phyloP scores from a whole-genome alignment of 2,888 invertebrate species.

The Phytoseiulus persimilis region DNA sequence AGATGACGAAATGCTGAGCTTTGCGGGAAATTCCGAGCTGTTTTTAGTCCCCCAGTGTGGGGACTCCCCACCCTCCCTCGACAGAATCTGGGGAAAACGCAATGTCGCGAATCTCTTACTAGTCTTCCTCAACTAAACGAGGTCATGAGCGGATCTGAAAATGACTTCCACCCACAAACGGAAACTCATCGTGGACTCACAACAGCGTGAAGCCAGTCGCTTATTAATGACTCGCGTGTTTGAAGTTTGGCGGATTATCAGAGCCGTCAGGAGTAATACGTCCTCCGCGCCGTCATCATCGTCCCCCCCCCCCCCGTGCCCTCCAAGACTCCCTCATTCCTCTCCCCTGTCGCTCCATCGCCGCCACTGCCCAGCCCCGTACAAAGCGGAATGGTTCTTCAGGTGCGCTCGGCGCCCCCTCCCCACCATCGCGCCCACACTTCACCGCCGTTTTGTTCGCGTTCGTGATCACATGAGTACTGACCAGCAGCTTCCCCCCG shows the following conservation, averaged over 20 bases:
- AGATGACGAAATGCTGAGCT: too few species aligned
- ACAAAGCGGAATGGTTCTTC: too few species aligned
- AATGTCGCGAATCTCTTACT: too few species aligned
- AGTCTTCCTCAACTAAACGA: too few species aligned
- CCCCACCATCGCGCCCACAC: background rate
- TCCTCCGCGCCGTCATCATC: background rate
- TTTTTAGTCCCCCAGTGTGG: too few species aligned
- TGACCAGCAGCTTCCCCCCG: background rate
- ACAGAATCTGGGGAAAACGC: too few species aligned
- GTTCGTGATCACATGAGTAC: background rate
- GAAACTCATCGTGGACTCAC: too few species aligned
- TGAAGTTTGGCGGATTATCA: background rate
- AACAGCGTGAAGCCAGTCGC: background rate
- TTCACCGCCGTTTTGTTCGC: background rate
- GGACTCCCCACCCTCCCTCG: too few species aligned
- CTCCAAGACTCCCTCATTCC: background rate
- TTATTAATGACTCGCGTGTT: background rate
- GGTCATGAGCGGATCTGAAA: background rate
- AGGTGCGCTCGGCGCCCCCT: too few species aligned
- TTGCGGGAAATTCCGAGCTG: too few species aligned
- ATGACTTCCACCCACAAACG: background rate
- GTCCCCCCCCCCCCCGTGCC: background rate
- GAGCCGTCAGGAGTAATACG: background rate
- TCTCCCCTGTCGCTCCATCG: background rate
- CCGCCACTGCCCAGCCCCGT: too few species aligned